Evolutionary conservation across 2,888 invertebrate genomes (phyloP), one percentile per base, ranked within the genome.

Genomic region (Vandiemenella viatica): DNA sequence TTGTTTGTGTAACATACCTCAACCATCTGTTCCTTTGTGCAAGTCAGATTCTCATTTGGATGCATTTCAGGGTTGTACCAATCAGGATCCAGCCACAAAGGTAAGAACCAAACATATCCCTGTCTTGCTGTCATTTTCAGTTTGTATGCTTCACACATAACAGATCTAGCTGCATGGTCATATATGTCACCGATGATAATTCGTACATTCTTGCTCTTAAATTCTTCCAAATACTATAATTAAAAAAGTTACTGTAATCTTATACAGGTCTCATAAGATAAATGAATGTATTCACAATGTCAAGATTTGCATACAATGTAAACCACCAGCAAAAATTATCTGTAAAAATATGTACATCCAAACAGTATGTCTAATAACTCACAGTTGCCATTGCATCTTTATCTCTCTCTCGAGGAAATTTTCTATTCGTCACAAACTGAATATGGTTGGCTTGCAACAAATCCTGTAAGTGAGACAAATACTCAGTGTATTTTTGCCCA

Each of bases 71-170:
- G 47, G 55, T 78, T 67, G 60, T 73, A 76, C 79, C 81, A 82
- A 53, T 73, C 65, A 2, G 69, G 62, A 6, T 74, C 70, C 17
- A 83, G 69, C 80, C 86, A 82, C 26, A 75, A 71, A 0, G 91
- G 88, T 49, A 92, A 69, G 61, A 92, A 85, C 91, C 91, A 92
- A 2, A 85, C 83, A 64, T 83, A 86, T n/a, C 50, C 51, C 46
- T 58, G 61, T 43, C 64, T 62, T 1, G 79, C 78, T 18, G 77
- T 76, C 76, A 87, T 84, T 53, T 79, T 73, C 53, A 76, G 71
- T 58, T 70, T 73, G 61, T 71, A 78, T 0, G 87, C 90, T 61
- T 85, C 83, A 63, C 91, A 92, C 75, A 92, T 79, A 13, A 89
- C 80, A 49, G 77, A 75, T 23, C 85, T 73, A 5, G 77, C 80